Evolutionary conservation across 30 jellyfish, hydroid and myxozoan genomes (phyloP).

Genomic region (Turritopsis dohrnii): DNA sequence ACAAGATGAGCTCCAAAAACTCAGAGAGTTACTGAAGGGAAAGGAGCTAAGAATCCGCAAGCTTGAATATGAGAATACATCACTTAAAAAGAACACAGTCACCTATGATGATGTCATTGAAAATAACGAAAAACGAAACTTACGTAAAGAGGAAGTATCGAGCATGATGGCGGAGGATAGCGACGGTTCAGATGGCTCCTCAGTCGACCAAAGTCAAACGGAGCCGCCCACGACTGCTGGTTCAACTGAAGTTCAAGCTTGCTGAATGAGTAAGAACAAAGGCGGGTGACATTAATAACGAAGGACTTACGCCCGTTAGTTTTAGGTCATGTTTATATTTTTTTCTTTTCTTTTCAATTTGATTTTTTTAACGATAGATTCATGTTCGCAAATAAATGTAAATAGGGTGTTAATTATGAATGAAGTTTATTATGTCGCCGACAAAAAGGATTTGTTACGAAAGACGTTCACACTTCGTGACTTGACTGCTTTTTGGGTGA

Average conservation of each 20-base stretch:
- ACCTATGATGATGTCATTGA: conserved; percentile 12
- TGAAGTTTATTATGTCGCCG: too few relatives aligned
- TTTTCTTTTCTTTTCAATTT: too few relatives aligned
- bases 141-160: not conserved
- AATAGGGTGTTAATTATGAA: too few relatives aligned
- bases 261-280: too few relatives aligned
- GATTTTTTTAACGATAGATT: too few relatives aligned
- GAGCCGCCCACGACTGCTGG: not conserved
- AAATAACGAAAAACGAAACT: not conserved
- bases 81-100: conserved; percentile 1
- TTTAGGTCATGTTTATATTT: too few relatives aligned
- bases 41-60: conserved; percentile 61
- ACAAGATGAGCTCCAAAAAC: conserved; percentile 60
- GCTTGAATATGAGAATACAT: conserved; percentile 37
- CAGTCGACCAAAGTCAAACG: not conserved
- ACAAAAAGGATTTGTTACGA: too few relatives aligned
- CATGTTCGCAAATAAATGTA: too few relatives aligned
- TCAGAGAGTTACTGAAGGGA: conserved; percentile 58
- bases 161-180: not conserved
- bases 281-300: too few relatives aligned
- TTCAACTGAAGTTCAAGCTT: not conserved
- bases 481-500: too few relatives aligned
- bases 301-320: too few relatives aligned
- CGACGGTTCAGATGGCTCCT: not conserved
- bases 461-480: too few relatives aligned